Evolutionary conservation across 2,888 invertebrate species (phyloP), one percentile per base, ranked within the genome.

Genomic region (Apotomis capreana): DNA sequence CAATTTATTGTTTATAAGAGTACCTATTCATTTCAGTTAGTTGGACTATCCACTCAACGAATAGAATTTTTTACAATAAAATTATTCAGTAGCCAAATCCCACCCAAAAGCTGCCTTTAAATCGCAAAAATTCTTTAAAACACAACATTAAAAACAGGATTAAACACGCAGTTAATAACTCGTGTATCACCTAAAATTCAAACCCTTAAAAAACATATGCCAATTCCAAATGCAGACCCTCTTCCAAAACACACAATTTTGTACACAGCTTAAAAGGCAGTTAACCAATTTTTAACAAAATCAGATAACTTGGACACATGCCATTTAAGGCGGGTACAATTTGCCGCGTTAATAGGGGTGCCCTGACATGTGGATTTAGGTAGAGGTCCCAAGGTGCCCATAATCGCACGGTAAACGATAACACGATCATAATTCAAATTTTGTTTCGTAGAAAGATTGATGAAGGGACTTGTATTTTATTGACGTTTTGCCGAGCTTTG

Each of bases 221-320:
- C 69, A 3, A 37, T 40, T 55, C 49, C 69, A 55, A 49, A 61
- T 54, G 4, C 65, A 65, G 9, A 54, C 65, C 54, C 6, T 46
- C 36, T 52, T 13, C 6, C 37, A 55, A 60, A 60, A 55, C 37
- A 44, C 9, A 54, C n/a, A 65, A 67, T 55, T 60, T 67, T 61
- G 26, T 46, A 61, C 60, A 12, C 49, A 36, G 70, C 70, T 70
- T 70, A 67, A 70, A 70, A 67, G 69, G 65, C 70, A 55, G 65
- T 70, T 67, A 70, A 70, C 60, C 65, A 70, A 67, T 70, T 70
- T 70, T 67, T 70, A 70, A 67, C 65, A 49, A 49, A 70, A 67
- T 70, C 70, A 70, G 70, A 70, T 70, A 70, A 70, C 60, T 55
- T 61, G 70, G 70, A 70, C 70, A 70, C 55, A 55, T 70, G 70